These are phyloP conservation scores for Porites divaricata DNA, from an alignment of 92 coral and sea anemone species.

Conservation along the genomic window DNA sequence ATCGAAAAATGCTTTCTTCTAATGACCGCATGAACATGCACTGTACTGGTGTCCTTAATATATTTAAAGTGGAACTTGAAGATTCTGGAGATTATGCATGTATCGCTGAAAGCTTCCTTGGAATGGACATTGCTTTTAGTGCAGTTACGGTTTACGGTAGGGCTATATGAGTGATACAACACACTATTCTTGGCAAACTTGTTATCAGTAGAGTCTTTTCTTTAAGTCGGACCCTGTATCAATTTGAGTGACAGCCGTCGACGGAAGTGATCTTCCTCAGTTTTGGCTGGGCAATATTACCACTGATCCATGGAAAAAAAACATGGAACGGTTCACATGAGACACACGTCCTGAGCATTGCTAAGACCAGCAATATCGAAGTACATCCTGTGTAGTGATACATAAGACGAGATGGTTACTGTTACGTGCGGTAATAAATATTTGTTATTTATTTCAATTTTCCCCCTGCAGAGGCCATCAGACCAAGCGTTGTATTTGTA, in stretches of 20 bases:
- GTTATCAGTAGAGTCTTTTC: not conserved
- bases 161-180: not conserved
- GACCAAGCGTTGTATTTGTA: conserved; percentile 41
- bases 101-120: conserved; percentile 76
- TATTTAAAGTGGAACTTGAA: conserved; percentile 48
- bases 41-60: conserved; percentile 76
- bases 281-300: no score
- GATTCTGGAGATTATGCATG: conserved; percentile 87
- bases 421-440: no score
- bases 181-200: not conserved
- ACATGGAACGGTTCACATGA: no score
- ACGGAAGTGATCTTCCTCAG: no score
- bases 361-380: no score
- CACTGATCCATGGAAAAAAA: no score
- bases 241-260: no score
- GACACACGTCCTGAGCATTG: no score
- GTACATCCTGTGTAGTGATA: no score
- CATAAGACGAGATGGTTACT: no score
- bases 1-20: conserved; percentile 58
- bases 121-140: conserved; percentile 87
- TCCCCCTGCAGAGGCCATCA: conserved; percentile 30
- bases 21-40: conserved; percentile 71
- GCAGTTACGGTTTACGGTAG: conserved; percentile 73
- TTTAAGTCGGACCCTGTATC: no score
- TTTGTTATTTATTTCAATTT: not conserved